Conservation (phyloP, 2,888 invertebrate genomes). For the Biston stratarius region DNA sequence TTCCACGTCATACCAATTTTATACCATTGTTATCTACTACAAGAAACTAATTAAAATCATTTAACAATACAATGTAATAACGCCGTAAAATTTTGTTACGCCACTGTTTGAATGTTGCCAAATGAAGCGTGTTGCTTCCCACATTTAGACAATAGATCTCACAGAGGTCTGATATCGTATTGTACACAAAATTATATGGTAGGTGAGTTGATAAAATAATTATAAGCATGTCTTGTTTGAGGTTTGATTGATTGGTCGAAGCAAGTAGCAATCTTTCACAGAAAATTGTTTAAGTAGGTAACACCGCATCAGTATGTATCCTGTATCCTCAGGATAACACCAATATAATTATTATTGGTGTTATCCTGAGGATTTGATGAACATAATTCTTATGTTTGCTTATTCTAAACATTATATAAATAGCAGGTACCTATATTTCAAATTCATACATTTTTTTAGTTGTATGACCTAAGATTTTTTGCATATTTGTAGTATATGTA, state of each 20-base stretch:
- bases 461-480: too few species aligned
- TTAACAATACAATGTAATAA: slow-evolving; percentile 18
- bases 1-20: background rate
- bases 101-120: slow-evolving; percentile 35
- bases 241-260: slow-evolving; percentile 8
- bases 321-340: too few species aligned
- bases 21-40: slow-evolving; percentile 3
- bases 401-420: too few species aligned
- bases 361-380: too few species aligned
- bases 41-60: slow-evolving; percentile 8
- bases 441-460: too few species aligned
- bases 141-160: slow-evolving; percentile 29
- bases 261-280: background rate
- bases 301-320: too few species aligned
- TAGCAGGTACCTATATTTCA: too few species aligned
- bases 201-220: slow-evolving; percentile 23
- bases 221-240: slow-evolving; percentile 9
- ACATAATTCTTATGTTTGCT: too few species aligned
- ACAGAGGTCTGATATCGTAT: slow-evolving; percentile 3
- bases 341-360: too few species aligned
- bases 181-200: slow-evolving; percentile 11
- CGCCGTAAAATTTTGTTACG: slow-evolving; percentile 37
- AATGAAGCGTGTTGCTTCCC: slow-evolving; percentile 33
- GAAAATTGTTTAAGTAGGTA: too few species aligned
- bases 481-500: too few species aligned